Percentiles rank a stretch among this genome's conserved stretches.
phyloP scores from a whole-genome alignment of 2,797 vertebrate species.

The Enteromius trimaculatus region DNA sequence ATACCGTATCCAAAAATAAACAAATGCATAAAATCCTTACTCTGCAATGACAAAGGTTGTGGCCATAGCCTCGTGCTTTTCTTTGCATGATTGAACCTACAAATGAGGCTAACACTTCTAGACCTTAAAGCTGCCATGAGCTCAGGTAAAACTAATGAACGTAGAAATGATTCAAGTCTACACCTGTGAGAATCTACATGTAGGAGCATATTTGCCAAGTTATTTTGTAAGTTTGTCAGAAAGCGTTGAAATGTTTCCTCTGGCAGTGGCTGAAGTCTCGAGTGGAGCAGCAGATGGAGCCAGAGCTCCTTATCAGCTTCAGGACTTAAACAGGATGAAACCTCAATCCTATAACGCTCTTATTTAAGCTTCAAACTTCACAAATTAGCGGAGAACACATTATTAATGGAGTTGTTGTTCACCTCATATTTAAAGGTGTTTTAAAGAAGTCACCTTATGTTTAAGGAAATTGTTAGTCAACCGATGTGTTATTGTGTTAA shows the following conservation, averaged over 20 bases:
- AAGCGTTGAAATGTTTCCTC: not conserved
- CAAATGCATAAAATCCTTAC: not conserved
- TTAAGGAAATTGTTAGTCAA: not conserved
- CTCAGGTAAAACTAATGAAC: not conserved
- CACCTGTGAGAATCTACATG: not conserved
- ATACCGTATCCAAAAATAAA: not conserved
- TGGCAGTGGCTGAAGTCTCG: not conserved
- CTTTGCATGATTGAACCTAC: not conserved
- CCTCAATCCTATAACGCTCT: not conserved
- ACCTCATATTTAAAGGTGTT: not conserved
- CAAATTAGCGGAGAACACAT: not conserved
- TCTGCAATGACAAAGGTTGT: not conserved
- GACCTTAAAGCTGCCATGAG: not conserved
- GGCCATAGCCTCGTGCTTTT: not conserved
- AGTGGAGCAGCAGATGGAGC: slow-evolving; percentile 13
- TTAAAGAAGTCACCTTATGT: not conserved
- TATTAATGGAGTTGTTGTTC: not conserved
- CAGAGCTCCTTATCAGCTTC: not conserved
- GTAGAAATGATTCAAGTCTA: not conserved
- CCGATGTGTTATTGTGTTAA: not conserved
- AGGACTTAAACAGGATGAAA: not conserved
- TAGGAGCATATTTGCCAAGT: not conserved
- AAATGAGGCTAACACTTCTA: not conserved
- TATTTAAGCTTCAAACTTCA: too few species aligned
- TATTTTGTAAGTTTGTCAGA: not conserved